Conservation (phyloP, 2,888 invertebrate genomes). For the Yponomeuta evonymella region DNA sequence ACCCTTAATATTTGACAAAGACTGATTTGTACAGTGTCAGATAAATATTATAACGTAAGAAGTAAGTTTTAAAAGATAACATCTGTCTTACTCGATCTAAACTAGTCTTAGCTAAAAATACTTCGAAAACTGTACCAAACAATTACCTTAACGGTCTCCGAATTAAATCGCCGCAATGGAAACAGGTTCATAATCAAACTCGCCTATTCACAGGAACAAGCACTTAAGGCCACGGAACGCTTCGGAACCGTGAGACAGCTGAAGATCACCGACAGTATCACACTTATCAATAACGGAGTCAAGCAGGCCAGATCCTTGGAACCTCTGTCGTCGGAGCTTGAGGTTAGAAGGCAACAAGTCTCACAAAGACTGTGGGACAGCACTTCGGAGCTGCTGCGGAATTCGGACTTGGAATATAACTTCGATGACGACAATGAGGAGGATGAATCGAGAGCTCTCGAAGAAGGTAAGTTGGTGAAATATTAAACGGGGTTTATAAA, state of each 20-base stretch:
- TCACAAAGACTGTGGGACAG: constrained; percentile 56
- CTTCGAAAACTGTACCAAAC: background rate
- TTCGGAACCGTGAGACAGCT: constrained; percentile 50
- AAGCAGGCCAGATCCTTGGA: constrained; percentile 54
- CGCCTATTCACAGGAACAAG: constrained; percentile 51
- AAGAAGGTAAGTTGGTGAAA: constrained; percentile 40
- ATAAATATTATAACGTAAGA: no score
- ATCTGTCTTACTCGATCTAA: background rate
- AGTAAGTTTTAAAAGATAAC: no score
- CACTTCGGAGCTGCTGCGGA: constrained; percentile 47
- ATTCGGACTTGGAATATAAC: constrained; percentile 55
- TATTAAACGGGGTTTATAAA: no score
- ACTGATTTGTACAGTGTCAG: no score
- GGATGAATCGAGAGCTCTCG: constrained; percentile 49
- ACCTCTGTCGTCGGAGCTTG: constrained; percentile 46
- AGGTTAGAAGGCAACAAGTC: constrained; percentile 46
- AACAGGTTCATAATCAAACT: background rate
- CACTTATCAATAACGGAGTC: constrained; percentile 47
- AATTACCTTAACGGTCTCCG: background rate
- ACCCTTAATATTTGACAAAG: no score
- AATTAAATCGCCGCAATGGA: background rate
- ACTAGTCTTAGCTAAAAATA: background rate
- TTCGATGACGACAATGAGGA: constrained; percentile 47
- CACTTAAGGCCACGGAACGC: constrained; percentile 54
- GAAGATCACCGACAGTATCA: constrained; percentile 52